These are phyloP conservation scores for Omphaloscelis lunosa DNA, from an alignment of 2,888 invertebrate genomes.

Conservation along the genomic window DNA sequence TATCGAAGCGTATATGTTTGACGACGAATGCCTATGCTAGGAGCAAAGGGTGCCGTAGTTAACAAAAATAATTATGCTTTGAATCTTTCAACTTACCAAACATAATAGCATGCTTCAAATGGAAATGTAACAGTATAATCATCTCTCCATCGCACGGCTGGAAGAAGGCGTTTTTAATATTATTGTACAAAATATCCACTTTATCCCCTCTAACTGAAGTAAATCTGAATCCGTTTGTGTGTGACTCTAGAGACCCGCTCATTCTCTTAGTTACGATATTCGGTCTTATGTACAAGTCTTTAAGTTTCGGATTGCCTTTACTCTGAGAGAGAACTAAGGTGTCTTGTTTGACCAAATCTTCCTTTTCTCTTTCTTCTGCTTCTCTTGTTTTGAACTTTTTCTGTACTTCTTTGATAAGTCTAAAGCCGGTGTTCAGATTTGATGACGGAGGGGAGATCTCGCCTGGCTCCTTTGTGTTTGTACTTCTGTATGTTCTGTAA, in stretches of 20 bases:
- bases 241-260: slow-evolving; percentile 98
- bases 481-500: slow-evolving; percentile 97
- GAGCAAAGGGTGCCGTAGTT: neutral
- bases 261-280: slow-evolving; percentile 99
- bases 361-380: slow-evolving; percentile 99
- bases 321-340: slow-evolving; percentile 97
- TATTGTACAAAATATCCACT: slow-evolving; percentile 99
- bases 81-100: slow-evolving; percentile 92
- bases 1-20: neutral
- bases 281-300: slow-evolving; percentile 99
- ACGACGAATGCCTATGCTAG: neutral
- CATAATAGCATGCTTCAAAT: slow-evolving; percentile 99
- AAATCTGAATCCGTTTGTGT: slow-evolving; percentile 98
- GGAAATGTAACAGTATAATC: slow-evolving; percentile 99
- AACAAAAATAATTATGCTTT: neutral
- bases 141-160: slow-evolving; percentile 99
- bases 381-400: slow-evolving; percentile 99
- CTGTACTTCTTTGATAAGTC: slow-evolving; percentile 99
- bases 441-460: slow-evolving; percentile 98
- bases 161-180: slow-evolving; percentile 99
- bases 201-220: slow-evolving; percentile 99
- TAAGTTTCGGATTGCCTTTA: slow-evolving; percentile 99
- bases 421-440: slow-evolving; percentile 98
- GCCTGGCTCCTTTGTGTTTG: slow-evolving; percentile 99
- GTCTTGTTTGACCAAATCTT: slow-evolving; percentile 99